These are phyloP conservation scores for Hirtodrosophila confusa DNA, from an alignment of 2,888 invertebrate species.

Conservation along the genomic window DNA sequence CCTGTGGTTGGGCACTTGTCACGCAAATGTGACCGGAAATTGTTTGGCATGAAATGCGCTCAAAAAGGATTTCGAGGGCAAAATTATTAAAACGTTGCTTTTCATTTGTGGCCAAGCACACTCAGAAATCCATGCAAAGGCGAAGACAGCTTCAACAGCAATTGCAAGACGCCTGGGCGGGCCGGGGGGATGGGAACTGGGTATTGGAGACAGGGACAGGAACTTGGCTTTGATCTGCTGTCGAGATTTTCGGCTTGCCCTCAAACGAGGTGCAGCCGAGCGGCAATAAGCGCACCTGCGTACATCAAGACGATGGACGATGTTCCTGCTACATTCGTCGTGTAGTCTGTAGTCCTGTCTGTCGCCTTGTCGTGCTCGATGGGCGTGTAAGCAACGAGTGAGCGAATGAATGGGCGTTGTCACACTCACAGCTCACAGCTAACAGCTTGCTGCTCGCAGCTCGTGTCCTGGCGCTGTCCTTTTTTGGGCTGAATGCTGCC, in stretches of 20 bases:
- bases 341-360: constrained; percentile 15
- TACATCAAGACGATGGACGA: constrained; percentile 67
- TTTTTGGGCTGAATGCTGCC: constrained; percentile 49
- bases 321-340: constrained; percentile 13
- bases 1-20: constrained; percentile 56
- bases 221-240: constrained; percentile 77
- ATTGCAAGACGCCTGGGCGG: constrained; percentile 6
- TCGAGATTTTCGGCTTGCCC: constrained; percentile 74
- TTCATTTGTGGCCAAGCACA: constrained; percentile 63
- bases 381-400: constrained; percentile 80
- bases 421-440: constrained; percentile 64
- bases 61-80: constrained; percentile 59
- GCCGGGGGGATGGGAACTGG: not conserved
- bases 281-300: constrained; percentile 83
- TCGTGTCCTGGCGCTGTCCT: constrained; percentile 48
- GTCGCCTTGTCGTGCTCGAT: constrained; percentile 70
- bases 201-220: constrained; percentile 8
- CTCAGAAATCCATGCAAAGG: constrained; percentile 33
- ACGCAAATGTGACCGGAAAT: constrained; percentile 78
- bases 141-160: constrained; percentile 50
- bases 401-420: constrained; percentile 75
- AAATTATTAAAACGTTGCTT: constrained; percentile 77
- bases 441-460: constrained; percentile 33
- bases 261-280: constrained; percentile 80
- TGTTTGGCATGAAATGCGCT: constrained; percentile 60